Evolutionary conservation across 1,140 invertebrate species (phyloP), one percentile per base, ranked within the genome.

Genomic region (Phenacoccus solenopsis): DNA sequence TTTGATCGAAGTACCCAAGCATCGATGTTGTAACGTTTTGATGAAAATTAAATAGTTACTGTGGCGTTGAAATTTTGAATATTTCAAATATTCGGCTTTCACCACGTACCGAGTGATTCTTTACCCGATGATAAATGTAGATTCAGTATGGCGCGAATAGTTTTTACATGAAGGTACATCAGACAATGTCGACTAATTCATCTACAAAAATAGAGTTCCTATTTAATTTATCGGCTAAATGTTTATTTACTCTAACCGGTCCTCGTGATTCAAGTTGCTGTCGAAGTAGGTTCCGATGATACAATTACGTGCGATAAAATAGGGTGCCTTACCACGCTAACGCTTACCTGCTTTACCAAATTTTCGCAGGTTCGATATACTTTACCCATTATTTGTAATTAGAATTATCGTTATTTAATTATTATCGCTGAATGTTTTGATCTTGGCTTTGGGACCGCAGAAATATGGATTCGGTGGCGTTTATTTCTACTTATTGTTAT

Each of bases 401-500:
- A 49, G 38, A 16, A 49, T 49, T 49, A 49, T n/a, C n/a, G n/a
- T n/a, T 10, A 49, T 49, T 32, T 32, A 7, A 32, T 32, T n/a
- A n/a, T 49, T 49, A 49, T 16, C 38, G 38, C 38, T 49, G 20
- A 3, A 16, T n/a, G 5, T 16, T 16, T 49, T 49, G 12, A n/a
- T n/a, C 38, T 49, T 16, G n/a, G n/a, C 16, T 9, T 16, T 49
- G 16, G 38, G 16, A 49, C 38, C 38, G 38, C 20, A 9, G 12
- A 5, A 9, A 49, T n/a, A 49, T 49, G 16, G 3, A n/a, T 9
- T 49, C 38, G 38, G 38, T 49, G 38, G 38, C 38, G 38, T 49
- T 49, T 49, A 49, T 49, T 49, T 49, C 38, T 49, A 49, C 38
- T 49, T 49, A 49, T 49, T 49, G 38, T 49, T 49, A n/a, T 49